Evolutionary conservation across 2,888 invertebrate species (phyloP).

Genomic region (Pseudococcus viburni): DNA sequence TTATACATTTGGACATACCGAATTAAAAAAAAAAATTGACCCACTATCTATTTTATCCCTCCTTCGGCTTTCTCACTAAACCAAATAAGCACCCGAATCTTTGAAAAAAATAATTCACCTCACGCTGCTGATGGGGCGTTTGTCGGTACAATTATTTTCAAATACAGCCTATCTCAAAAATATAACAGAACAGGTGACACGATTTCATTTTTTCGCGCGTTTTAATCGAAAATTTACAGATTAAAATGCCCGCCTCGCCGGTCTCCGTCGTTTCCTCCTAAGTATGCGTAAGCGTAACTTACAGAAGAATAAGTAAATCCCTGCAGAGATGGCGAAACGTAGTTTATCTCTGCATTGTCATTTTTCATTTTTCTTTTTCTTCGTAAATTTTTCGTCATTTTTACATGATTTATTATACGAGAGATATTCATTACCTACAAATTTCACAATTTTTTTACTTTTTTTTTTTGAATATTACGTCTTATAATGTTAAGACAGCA

Average conservation of each 20-base stretch:
- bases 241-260: neutral
- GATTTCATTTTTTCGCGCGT: conserved; percentile 7
- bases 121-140: neutral
- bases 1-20: neutral
- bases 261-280: neutral
- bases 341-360: conserved; percentile 31
- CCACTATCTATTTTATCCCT: neutral
- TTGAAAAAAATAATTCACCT: neutral
- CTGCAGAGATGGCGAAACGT: neutral
- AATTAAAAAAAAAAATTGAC: neutral
- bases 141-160: neutral
- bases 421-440: neutral
- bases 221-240: conserved; percentile 20
- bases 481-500: neutral
- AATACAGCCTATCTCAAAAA: neutral
- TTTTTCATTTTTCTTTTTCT: conserved; percentile 36
- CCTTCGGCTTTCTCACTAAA: neutral
- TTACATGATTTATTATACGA: conserved; percentile 2
- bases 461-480: neutral
- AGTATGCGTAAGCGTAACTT: neutral
- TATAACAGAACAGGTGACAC: neutral
- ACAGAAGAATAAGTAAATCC: conserved; percentile 39
- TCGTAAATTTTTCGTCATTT: conserved; percentile 46
- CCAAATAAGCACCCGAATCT: neutral
- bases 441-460: neutral